Conservation (phyloP, 2,113 vertebrate species). For the Microcebus jonahi region DNA sequence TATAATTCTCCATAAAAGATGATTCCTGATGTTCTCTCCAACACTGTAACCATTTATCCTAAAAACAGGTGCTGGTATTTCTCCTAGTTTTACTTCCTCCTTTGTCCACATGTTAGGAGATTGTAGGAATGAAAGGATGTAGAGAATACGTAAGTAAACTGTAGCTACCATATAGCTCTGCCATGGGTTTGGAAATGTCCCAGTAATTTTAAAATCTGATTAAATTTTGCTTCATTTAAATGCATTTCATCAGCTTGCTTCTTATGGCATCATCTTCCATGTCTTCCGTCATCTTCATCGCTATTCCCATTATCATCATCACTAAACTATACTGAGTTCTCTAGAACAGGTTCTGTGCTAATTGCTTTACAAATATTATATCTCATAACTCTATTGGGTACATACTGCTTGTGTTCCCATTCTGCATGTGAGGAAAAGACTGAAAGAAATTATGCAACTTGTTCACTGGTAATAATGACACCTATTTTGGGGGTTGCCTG, state of each 20-base stretch:
- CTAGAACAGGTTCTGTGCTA: background rate
- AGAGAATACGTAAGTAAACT: conserved; percentile 3
- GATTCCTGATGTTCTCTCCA: background rate
- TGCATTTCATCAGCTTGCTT: background rate
- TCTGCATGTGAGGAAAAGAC: conserved; percentile 16
- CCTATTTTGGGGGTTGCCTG: background rate
- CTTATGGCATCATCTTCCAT: background rate
- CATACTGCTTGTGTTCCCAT: background rate
- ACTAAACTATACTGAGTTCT: background rate
- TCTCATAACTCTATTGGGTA: background rate
- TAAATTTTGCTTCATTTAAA: background rate
- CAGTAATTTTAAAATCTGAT: conserved; percentile 8
- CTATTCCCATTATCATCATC: background rate
- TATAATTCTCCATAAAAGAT: background rate
- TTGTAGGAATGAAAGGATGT: background rate
- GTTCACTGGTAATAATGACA: background rate
- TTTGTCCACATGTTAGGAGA: background rate
- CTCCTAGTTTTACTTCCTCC: background rate
- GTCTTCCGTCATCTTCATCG: background rate
- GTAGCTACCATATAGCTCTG: background rate
- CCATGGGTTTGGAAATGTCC: background rate
- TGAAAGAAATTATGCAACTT: background rate
- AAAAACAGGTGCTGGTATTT: background rate
- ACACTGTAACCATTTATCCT: background rate
- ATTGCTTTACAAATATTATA: background rate